Conservation (phyloP, 2,888 invertebrate species). For the Drosophila algonquin region DNA sequence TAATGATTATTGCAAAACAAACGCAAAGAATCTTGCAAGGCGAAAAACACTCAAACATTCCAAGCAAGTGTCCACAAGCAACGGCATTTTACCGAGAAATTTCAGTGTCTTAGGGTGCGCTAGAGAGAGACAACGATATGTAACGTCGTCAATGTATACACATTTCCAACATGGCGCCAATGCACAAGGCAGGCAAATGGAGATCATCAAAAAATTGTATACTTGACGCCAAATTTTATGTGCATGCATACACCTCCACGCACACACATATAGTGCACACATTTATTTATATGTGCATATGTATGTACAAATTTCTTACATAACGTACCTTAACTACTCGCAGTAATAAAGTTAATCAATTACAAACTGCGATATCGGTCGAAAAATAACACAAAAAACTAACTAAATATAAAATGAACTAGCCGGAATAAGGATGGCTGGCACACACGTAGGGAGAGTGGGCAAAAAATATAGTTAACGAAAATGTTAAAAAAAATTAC, state of each 20-base stretch:
- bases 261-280: neutral
- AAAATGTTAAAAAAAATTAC: conserved; percentile 12
- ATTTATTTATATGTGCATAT: neutral
- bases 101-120: neutral
- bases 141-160: neutral
- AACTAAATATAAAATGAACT: conserved; percentile 7
- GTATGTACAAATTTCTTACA: neutral
- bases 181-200: neutral
- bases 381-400: conserved; percentile 8
- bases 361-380: neutral
- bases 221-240: neutral
- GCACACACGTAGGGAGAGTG: conserved; percentile 7
- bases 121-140: neutral
- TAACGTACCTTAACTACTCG: neutral
- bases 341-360: neutral
- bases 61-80: neutral
- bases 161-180: neutral
- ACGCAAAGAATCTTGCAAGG: neutral
- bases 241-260: neutral
- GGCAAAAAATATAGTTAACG: conserved; percentile 6
- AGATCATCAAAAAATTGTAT: neutral
- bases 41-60: neutral
- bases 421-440: conserved; percentile 4
- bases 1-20: neutral
- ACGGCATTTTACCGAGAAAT: neutral